Base-by-base conservation (phyloP, 2,797 vertebrate species). In the Rhinophrynus dorsalis region DNA sequence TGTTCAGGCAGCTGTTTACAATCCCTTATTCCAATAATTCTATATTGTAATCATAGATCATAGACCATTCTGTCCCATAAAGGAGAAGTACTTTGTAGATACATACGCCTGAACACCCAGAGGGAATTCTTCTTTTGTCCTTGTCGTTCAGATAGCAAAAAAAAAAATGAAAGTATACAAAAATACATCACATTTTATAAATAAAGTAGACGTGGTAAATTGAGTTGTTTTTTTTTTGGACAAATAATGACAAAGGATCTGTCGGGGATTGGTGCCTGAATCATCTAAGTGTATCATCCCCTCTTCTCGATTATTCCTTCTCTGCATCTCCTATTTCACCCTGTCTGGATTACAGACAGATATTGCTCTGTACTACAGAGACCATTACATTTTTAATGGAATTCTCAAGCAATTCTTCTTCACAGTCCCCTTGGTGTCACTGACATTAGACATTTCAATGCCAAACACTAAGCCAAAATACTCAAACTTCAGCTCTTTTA, bases 321-420 rank as follows among this genome's bases (percentile, higher is more conserved):
- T 70, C 75, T 70, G 61, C 42, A 57, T 76, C 77, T 80, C 74
- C 71, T 75, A 21, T 78, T 82, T 75, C 77, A 77, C 71, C 69
- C 74, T 83, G 75, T 72, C 78, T 75, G 74, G 13, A 0, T 75
- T 80, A 80, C 20, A 78, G 76, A 76, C 79, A 82, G 79, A 76
- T 75, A 78, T 9, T 81, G 55, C 62, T 82, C 75, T 68, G 29
- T 74, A 80, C 69, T 65, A 4, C 0, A 0, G 74, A 82, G 64
- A 79, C 75, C 81, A 78, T 78, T 82, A 76, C 67, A 75, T 77
- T 77, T 78, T 69, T 82, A 83, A 85, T 81, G 83, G 69, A 83
- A 83, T 79, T 47, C 51, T 79, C 61, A 18, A 17, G 2, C 76
- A 68, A 52, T 80, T 79, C 77, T 76, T 75, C 64, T 74, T 74